A percentile compares a stretch with the other conserved stretches of the same genome.
Evolutionary conservation across 2,113 vertebrate species (phyloP).

Genomic region (Lamprotornis superbus): DNA sequence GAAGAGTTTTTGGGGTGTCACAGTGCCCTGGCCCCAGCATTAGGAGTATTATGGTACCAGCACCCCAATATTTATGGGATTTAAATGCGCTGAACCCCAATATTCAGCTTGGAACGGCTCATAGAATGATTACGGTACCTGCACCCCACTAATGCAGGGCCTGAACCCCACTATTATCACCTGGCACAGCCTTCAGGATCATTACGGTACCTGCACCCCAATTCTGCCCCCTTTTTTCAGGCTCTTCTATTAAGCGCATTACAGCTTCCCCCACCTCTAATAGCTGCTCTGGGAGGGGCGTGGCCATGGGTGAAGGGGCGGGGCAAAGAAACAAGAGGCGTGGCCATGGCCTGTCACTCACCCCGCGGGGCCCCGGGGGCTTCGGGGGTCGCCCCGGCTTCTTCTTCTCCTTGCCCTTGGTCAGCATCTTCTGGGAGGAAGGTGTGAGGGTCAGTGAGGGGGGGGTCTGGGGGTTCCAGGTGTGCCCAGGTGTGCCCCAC

Average conservation of each 20-base stretch:
- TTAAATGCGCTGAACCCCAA: not conserved
- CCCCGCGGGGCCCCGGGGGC: not conserved
- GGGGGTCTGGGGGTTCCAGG: not conserved
- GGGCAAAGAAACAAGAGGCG: accelerated
- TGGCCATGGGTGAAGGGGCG: not conserved
- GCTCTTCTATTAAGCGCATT: not conserved
- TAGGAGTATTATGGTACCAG: accelerated
- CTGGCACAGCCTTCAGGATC: not conserved
- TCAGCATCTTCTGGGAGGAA: not conserved
- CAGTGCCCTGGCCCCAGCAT: too few species aligned
- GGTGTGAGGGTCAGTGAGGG: not conserved
- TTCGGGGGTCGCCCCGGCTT: not conserved
- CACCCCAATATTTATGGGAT: not conserved
- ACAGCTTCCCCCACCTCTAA: not conserved
- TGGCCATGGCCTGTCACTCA: not conserved
- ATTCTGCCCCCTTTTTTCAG: not conserved
- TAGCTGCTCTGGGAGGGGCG: not conserved
- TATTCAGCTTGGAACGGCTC: accelerated
- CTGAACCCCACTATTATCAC: accelerated
- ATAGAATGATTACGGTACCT: not conserved
- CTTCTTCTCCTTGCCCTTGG: not conserved
- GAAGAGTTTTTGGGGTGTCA: not conserved
- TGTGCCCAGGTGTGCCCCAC: not conserved
- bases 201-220: too few species aligned
- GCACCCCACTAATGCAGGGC: not conserved